Conservation (phyloP, 1,140 invertebrate genomes). For the Plodia interpunctella region DNA sequence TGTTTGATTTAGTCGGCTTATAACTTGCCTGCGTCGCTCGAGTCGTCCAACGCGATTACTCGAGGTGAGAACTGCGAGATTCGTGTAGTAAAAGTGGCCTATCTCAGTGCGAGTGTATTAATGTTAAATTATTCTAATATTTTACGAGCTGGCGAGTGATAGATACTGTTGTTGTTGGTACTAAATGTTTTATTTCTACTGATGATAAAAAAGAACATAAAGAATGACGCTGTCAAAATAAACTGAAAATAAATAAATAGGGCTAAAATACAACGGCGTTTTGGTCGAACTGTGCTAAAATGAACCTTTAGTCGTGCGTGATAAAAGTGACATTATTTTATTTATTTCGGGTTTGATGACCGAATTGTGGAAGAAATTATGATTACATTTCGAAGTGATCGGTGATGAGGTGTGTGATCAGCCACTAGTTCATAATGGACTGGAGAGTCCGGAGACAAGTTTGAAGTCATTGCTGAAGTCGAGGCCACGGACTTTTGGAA, state of each 20-base stretch:
- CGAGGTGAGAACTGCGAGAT: slow-evolving; percentile 59
- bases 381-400: slow-evolving; percentile 40
- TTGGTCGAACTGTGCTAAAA: slow-evolving; percentile 33
- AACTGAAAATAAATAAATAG: slow-evolving; percentile 71
- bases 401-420: slow-evolving; percentile 37
- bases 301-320: slow-evolving; percentile 43
- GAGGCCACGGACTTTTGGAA: slow-evolving; percentile 67
- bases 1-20: slow-evolving; percentile 34
- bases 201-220: slow-evolving; percentile 18
- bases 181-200: slow-evolving; percentile 5
- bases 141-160: slow-evolving; percentile 9
- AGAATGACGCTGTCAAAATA: slow-evolving; percentile 60
- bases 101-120: slow-evolving; percentile 44
- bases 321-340: slow-evolving; percentile 39
- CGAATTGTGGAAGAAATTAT: slow-evolving; percentile 59
- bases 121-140: slow-evolving; percentile 28
- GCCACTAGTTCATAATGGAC: slow-evolving; percentile 48
- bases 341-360: slow-evolving; percentile 33
- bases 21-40: slow-evolving; percentile 65
- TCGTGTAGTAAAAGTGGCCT: slow-evolving; percentile 59
- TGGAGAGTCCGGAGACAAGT: slow-evolving; percentile 51
- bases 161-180: slow-evolving; percentile 12
- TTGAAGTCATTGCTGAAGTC: slow-evolving; percentile 54
- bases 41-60: slow-evolving; percentile 69
- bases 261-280: slow-evolving; percentile 50